These are phyloP conservation scores for Microctonus aethiopoides DNA, from an alignment of 2,888 invertebrate genomes.

Conservation along the genomic window DNA sequence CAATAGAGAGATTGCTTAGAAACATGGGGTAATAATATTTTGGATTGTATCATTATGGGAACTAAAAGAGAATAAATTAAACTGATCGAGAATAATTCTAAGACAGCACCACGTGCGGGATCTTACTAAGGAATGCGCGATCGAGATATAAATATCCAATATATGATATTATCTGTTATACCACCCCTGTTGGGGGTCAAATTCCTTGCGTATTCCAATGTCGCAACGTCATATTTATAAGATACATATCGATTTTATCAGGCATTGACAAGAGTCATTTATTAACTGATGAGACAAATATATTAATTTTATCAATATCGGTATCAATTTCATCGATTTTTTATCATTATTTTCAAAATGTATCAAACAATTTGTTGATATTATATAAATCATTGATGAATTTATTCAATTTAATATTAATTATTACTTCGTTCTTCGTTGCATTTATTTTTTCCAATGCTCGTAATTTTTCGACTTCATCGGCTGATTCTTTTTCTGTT, in stretches of 20 bases:
- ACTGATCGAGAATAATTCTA: neutral
- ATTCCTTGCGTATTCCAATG: conserved; percentile 53
- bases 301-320: neutral
- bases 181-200: conserved; percentile 54
- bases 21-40: no score
- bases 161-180: conserved; percentile 26
- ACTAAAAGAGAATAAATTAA: neutral
- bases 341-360: neutral
- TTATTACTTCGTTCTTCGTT: conserved; percentile 57
- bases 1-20: no score
- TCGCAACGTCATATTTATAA: conserved; percentile 41
- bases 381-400: neutral
- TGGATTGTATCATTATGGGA: neutral
- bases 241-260: conserved; percentile 29
- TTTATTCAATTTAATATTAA: no score
- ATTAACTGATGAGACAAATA: conserved; percentile 29
- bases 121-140: conserved; percentile 39
- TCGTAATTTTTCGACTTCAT: conserved; percentile 79
- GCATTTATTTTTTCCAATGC: conserved; percentile 69
- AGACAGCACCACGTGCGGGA: conserved; percentile 24
- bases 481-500: conserved; percentile 46
- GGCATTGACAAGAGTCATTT: conserved; percentile 49
- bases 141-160: conserved; percentile 50
- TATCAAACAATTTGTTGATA: neutral
- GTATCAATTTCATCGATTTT: neutral